phyloP scores from a whole-genome alignment of 2,113 vertebrate species.

The Rhabdomys dilectus region DNA sequence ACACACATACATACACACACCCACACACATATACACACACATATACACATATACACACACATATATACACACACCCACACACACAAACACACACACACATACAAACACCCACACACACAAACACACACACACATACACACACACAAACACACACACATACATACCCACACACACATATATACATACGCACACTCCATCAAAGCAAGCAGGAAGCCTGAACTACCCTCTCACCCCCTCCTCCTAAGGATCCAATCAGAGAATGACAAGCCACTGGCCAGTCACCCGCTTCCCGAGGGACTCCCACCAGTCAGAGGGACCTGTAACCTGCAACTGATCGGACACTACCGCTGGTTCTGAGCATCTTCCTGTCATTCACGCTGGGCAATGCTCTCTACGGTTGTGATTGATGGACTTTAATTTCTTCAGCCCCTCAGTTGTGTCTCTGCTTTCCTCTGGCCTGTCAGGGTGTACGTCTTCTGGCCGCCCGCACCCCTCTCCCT shows the following conservation, averaged over 20 bases:
- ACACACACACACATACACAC: too few relatives aligned
- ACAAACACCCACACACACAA: background rate
- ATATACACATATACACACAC: background rate
- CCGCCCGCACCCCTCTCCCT: background rate
- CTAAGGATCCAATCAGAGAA: background rate
- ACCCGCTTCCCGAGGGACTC: background rate
- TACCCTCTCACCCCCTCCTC: background rate
- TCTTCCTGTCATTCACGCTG: conserved; percentile 3
- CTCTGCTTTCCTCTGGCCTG: background rate
- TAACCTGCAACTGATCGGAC: background rate
- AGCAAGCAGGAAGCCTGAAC: background rate
- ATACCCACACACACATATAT: background rate
- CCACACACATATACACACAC: background rate
- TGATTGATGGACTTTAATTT: conserved; percentile 77
- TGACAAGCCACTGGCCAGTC: background rate
- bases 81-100: too few relatives aligned
- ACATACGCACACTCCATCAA: background rate
- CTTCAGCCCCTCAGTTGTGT: background rate
- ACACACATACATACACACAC: background rate
- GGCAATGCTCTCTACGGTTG: background rate
- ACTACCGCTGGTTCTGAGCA: background rate
- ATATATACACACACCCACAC: background rate
- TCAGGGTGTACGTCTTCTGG: conserved; percentile 64
- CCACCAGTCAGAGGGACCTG: background rate
- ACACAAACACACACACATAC: too few relatives aligned